Evolutionary conservation across 2,797 vertebrate genomes (phyloP), one percentile per base, ranked within the genome.

Genomic region (Enteromius treurensis): DNA sequence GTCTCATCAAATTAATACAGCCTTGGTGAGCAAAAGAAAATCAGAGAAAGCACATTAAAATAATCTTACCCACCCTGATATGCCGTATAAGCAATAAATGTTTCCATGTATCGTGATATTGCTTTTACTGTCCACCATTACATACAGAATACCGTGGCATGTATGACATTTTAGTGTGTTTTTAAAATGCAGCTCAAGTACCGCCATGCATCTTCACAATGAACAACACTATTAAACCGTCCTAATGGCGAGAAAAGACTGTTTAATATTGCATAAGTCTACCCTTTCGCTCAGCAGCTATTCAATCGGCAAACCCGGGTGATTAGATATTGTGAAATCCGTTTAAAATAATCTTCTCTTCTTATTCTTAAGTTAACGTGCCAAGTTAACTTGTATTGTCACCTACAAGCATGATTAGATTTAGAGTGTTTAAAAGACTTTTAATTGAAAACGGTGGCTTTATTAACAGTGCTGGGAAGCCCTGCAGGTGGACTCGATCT

Each of bases 391-490:
- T 71, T 21, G 65, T 26, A 78, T 64, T 78, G 82, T 84, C 78
- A 86, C 87, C 80, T 85, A 80, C 34, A 58, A 78, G 80, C 73
- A 40, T 47, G 67, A 84, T 83, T 77, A n/a, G 69, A 77, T 62
- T 47, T 67, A 47, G 67, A 71, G 75, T 37, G 53, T 70, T 88
- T 80, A 81, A 86, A 86, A 79, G 42, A 65, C 60, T 78, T 77
- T 81, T 87, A 88, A 89, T 90, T 89, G 85, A 89, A 87, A 85
- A 14, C 34, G 68, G 49, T 80, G 45, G 67, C 34, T 81, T 82
- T 88, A 86, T 86, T 87, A 81, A 58, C 64, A 51, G 78, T 45
- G 58, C 49, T 60, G 76, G 70, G 83, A 55, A 78, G 84, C 89
- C 79, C 84, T 86, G 58, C 78, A 89, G 86, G 86, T 88, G 88